Conservation (phyloP, 2,888 invertebrate species). For the Volucella inflata region DNA sequence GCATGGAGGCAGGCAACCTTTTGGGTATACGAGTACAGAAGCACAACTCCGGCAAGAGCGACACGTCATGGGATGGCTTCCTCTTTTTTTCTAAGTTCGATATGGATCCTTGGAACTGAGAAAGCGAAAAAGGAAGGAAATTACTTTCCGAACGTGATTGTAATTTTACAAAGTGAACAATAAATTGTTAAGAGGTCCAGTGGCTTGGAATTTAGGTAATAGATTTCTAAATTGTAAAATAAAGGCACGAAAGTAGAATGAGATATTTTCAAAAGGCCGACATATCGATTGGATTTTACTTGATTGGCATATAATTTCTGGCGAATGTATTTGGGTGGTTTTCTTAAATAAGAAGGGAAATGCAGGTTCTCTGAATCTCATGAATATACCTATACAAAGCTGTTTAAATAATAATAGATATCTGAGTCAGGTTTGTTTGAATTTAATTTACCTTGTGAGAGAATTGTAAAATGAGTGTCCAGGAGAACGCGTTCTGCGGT, state of each 20-base stretch:
- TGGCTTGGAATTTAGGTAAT: constrained; percentile 69
- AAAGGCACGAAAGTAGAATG: neutral
- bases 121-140: constrained; percentile 38
- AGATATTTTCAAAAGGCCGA: neutral
- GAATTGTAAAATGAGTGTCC: too few relatives aligned
- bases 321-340: too few relatives aligned
- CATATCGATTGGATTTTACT: constrained; percentile 42
- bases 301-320: constrained; percentile 46
- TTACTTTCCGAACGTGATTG: constrained; percentile 64
- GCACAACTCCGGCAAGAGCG: constrained; percentile 19
- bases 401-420: too few relatives aligned
- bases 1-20: constrained; percentile 13
- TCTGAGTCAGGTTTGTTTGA: too few relatives aligned
- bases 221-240: constrained; percentile 64
- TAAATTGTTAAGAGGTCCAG: constrained; percentile 69
- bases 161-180: constrained; percentile 75
- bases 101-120: constrained; percentile 15
- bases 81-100: neutral
- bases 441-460: too few relatives aligned
- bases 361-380: too few relatives aligned
- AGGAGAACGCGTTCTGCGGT: too few relatives aligned
- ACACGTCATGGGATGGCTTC: neutral
- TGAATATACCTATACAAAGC: too few relatives aligned
- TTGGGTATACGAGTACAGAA: constrained; percentile 1
- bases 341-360: too few relatives aligned